A percentile compares a stretch with the other conserved stretches of the same genome.
These are phyloP conservation scores for Mormyrus lacerda DNA, from an alignment of 2,113 vertebrate genomes.

Conservation along the genomic window DNA sequence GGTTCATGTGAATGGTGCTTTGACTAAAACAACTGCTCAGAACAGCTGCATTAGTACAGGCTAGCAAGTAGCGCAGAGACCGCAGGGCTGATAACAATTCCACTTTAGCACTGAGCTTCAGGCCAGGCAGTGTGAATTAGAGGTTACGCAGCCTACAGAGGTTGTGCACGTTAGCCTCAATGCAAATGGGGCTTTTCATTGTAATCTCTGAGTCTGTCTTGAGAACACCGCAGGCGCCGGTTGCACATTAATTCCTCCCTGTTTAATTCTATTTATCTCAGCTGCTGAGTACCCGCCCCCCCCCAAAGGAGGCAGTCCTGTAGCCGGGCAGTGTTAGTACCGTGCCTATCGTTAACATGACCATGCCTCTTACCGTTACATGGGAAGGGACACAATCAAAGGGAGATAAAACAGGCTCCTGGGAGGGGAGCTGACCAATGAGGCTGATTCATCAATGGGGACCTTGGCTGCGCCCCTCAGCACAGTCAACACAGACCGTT, in stretches of 20 bases:
- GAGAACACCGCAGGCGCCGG: not conserved
- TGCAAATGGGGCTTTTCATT: not conserved
- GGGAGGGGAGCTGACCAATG: not conserved
- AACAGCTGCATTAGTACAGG: not conserved
- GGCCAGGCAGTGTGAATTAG: not conserved
- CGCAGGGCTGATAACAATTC: not conserved
- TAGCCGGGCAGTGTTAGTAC: not conserved
- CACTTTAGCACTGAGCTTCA: not conserved
- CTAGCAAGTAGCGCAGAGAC: not conserved
- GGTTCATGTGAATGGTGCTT: not conserved
- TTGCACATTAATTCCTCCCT: not conserved
- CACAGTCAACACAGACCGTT: not conserved
- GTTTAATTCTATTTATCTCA: not conserved
- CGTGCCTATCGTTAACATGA: not conserved
- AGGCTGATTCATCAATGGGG: not conserved
- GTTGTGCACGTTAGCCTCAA: not conserved
- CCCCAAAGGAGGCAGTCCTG: not conserved
- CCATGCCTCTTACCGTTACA: not conserved
- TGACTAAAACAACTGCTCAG: not conserved
- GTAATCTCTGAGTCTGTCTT: not conserved
- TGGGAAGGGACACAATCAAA: not conserved
- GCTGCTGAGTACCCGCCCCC: not conserved
- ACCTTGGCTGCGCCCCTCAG: not conserved
- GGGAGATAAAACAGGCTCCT: not conserved
- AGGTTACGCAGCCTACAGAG: not conserved